Base-by-base conservation (phyloP, 1,140 invertebrate species). In the Telenomus remus region DNA sequence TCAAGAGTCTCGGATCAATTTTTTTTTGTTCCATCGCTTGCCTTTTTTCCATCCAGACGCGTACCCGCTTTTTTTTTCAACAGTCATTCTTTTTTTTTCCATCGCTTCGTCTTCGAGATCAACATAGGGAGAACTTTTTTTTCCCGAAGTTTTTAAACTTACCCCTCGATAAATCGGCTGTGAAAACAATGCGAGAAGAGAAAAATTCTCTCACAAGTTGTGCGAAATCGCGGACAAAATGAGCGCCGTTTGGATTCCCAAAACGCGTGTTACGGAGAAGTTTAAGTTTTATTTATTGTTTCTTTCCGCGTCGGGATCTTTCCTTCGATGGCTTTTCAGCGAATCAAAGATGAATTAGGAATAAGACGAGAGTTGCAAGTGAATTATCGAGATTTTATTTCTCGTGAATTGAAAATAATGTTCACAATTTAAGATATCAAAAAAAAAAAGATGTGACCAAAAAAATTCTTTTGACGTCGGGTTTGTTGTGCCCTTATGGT, bases 181-280 rank as follows among this genome's bases (percentile, higher is more conserved):
- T 14, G 37, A 71, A 71, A 71, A 71, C 68, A 71, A 71, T 63
- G 51, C 59, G 2, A 27, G 19, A 27, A 27, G 19, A 27, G 19
- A 27, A 27, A 27, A 27, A 27, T 42, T 46, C 59, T 63, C 37
- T 50, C 53, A 19, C 59, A 51, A 64, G 57, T 59, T 72, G 68
- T 37, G 53, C 68, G 60, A 72, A 72, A 72, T 72, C 64, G 59
- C 47, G 63, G 59, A 71, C 63, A 63, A 71, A 71, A 71, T 63
- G 53, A 59, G 51, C 46, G 47, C 63, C 56, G 57, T 63, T 63
- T 71, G 68, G 68, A 63, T 63, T 57, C 59, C 39, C 47, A 34
- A 63, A 63, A 71, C 59, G 63, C 59, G 46, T 71, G 68, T 71
- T 71, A 56, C 53, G 50, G 15, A 56, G 12, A 71, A 51, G 51